Base-by-base conservation (phyloP, 92 coral and sea anemone genomes). In the Galaxea fascicularis region DNA sequence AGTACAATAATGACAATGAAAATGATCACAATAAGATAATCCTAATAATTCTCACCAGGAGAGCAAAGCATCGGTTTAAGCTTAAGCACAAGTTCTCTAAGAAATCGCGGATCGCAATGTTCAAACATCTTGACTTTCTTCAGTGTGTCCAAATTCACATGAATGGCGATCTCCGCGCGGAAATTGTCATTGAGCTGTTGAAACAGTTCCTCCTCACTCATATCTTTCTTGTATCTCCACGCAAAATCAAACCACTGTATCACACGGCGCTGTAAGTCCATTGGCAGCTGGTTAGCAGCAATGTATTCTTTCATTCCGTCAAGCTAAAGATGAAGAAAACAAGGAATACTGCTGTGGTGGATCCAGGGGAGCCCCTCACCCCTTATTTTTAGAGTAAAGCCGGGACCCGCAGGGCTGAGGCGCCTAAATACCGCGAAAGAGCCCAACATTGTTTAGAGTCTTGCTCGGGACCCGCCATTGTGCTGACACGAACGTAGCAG, bases 61-160 rank as follows among this genome's bases (percentile, higher is more conserved):
- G 98, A 96, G 74, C 98, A 94, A 13, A 94, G 88, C 88, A 90
- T 85, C 13, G 98, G 95, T 63, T 83, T 82, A 18, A 96, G 80
- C 74, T 93, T 93, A 39, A 95, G 56, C 16, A 93, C 98, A 4
- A 96, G 86, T 75, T 96, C 99, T 62, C 95, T 95, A 12, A 96
- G 93, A 31, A 96, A 91, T 7, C 98, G 92, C 2, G 98, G 99
- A 35, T 96, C 98, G 64, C 99, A 94, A 31, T 95, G 94, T 24
- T 96, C 91, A 76, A 96, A 96, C 98, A 95, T 96, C 83, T 90
- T 91, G 13, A 96, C 99, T 83, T 94, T 94, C 46, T 90, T 96
- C 56, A 96, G 86, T 3, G 98, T 96, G 39, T 89, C 98, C 52
- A 96, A 84, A 84, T 96, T 95, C 45, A 94, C 98, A 65, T 96